phyloP scores from a whole-genome alignment of 2,888 invertebrate species.

The Brenthis daphne region DNA sequence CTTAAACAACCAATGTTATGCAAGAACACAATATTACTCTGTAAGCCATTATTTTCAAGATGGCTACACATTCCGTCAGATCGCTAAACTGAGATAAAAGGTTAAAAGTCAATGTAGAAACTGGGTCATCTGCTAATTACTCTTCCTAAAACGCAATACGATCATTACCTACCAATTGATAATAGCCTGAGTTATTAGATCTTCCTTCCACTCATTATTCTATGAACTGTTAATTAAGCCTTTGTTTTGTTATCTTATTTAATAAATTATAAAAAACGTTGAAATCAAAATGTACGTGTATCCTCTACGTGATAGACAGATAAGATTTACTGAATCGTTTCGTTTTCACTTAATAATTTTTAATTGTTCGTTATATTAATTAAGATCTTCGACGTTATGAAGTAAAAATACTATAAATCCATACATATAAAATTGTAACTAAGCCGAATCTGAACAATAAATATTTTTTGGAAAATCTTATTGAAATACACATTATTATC shows the following conservation, averaged over 20 bases:
- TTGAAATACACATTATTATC: too few species aligned
- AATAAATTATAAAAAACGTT: not conserved
- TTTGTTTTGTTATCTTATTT: not conserved
- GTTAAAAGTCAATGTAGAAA: slow-evolving; percentile 25
- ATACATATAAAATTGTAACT: too few species aligned
- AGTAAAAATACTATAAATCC: too few species aligned
- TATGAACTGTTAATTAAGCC: not conserved
- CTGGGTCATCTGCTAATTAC: slow-evolving; percentile 31
- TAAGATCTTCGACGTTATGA: too few species aligned
- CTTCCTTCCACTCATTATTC: slow-evolving; percentile 17
- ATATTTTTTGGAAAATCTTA: too few species aligned
- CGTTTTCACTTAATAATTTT: not conserved
- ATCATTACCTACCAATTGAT: slow-evolving; percentile 31
- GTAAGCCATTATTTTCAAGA: slow-evolving; percentile 1
- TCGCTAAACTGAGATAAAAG: slow-evolving; percentile 27
- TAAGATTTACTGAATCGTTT: not conserved
- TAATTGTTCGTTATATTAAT: not conserved
- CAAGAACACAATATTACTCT: not conserved
- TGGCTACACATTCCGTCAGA: not conserved
- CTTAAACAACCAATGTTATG: too few species aligned
- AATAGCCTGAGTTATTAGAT: slow-evolving; percentile 17
- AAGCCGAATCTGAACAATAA: too few species aligned
- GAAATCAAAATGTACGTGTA: too few species aligned
- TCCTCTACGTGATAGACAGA: too few species aligned
- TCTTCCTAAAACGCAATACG: slow-evolving; percentile 33